phyloP scores from a whole-genome alignment of 1,140 invertebrate genomes.

The Monomorium pharaonis region DNA sequence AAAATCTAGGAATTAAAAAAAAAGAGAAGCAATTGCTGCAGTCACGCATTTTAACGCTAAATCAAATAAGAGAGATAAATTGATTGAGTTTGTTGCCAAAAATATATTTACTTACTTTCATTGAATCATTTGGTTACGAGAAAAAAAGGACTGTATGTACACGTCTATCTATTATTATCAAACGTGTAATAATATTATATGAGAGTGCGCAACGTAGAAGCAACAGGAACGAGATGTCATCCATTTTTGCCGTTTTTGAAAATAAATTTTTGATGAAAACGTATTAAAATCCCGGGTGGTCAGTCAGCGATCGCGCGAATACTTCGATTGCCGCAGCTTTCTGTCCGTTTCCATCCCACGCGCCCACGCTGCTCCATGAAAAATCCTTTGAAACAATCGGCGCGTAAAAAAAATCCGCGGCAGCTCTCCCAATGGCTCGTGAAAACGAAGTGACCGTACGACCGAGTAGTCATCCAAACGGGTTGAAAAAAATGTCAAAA shows the following conservation, averaged over 20 bases:
- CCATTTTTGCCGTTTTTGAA: not conserved
- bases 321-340: slow-evolving; percentile 13
- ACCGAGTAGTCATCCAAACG: slow-evolving; percentile 6
- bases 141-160: not conserved
- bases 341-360: slow-evolving; percentile 7
- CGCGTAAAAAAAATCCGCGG: slow-evolving; percentile 41
- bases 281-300: slow-evolving; percentile 7
- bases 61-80: not conserved
- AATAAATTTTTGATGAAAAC: slow-evolving; percentile 46
- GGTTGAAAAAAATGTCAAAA: slow-evolving; percentile 3
- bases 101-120: slow-evolving; percentile 10
- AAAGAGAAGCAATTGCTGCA: not conserved
- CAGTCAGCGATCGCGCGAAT: slow-evolving; percentile 19
- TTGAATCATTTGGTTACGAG: not conserved
- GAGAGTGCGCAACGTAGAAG: not conserved
- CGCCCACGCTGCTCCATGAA: not conserved
- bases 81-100: not conserved
- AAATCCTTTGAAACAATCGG: slow-evolving; percentile 49
- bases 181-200: slow-evolving; percentile 1
- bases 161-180: not conserved
- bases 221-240: not conserved
- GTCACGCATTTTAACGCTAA: not conserved
- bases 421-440: slow-evolving; percentile 1
- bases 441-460: slow-evolving; percentile 33
- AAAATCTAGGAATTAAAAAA: not conserved